A percentile compares a stretch with the other conserved stretches of the same genome.
phyloP scores from a whole-genome alignment of 2,797 vertebrate species.

The Periophthalmus magnuspinnatus region DNA sequence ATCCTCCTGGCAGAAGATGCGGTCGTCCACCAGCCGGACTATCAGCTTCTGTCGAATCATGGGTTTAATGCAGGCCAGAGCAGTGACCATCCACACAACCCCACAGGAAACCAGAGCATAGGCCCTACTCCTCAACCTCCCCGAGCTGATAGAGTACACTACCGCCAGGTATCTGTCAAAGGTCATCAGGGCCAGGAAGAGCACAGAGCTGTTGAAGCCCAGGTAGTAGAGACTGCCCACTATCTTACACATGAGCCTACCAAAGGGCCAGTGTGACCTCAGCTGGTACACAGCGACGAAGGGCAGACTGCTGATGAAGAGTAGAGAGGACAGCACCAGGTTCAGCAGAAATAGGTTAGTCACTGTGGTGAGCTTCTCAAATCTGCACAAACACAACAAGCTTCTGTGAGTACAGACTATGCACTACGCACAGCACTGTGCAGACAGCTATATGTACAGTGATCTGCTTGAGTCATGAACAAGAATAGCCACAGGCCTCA shows the following conservation, averaged over 20 bases:
- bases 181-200: conserved; percentile 80
- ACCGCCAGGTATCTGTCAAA: conserved; percentile 80
- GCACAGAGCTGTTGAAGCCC: conserved; percentile 79
- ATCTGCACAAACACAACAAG: conserved; percentile 45
- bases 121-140: conserved; percentile 44
- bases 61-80: conserved; percentile 62
- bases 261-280: conserved; percentile 70
- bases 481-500: no score
- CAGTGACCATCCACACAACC: conserved; percentile 71
- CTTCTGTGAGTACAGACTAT: not conserved
- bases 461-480: no score
- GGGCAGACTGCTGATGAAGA: conserved; percentile 75
- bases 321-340: conserved; percentile 75
- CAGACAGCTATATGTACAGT: no score
- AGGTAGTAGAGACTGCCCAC: conserved; percentile 64
- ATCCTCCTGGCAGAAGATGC: conserved; percentile 25
- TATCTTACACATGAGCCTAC: conserved; percentile 68
- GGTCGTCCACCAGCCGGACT: accelerated
- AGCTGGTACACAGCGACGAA: conserved; percentile 69
- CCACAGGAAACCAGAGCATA: conserved; percentile 65
- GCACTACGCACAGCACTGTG: no score
- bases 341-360: conserved; percentile 82
- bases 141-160: conserved; percentile 67
- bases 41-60: conserved; percentile 52
- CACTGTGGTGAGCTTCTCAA: conserved; percentile 77